These are phyloP conservation scores for Danio choprae DNA, from an alignment of 2,797 vertebrate species.

Conservation along the genomic window DNA sequence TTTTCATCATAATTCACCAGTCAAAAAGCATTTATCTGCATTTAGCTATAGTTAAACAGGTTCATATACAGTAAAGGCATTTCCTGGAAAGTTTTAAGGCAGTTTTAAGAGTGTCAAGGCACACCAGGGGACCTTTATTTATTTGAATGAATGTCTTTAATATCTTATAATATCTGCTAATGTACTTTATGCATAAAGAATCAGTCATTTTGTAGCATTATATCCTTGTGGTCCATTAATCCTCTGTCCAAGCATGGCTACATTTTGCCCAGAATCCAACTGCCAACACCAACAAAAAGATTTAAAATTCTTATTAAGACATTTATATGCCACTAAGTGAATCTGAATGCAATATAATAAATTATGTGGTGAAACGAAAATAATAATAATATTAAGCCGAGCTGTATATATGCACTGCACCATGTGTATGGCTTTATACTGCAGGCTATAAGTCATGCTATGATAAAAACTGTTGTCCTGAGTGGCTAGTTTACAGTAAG, in stretches of 20 bases:
- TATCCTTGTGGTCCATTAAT: neutral
- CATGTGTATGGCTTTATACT: no score
- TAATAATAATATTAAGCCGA: neutral
- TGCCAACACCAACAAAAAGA: neutral
- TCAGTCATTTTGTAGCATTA: neutral
- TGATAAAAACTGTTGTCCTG: constrained; percentile 22
- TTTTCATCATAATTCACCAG: no score
- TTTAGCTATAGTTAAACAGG: no score
- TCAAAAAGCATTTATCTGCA: no score
- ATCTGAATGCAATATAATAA: neutral
- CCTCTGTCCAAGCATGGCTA: constrained; percentile 6
- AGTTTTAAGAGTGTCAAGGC: no score
- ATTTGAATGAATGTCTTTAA: no score
- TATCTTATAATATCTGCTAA: neutral
- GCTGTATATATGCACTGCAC: no score
- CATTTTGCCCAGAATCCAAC: constrained; percentile 17
- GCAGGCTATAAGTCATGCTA: constrained; percentile 12
- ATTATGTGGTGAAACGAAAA: neutral
- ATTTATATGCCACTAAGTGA: neutral
- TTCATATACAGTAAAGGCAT: no score
- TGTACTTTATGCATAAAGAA: neutral
- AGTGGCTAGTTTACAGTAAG: constrained; percentile 44
- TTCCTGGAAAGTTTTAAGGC: no score
- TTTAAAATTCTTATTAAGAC: neutral
- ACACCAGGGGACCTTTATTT: no score